Base-by-base conservation (phyloP, 2,797 vertebrate species). In the Melanotaenia boesemani region DNA sequence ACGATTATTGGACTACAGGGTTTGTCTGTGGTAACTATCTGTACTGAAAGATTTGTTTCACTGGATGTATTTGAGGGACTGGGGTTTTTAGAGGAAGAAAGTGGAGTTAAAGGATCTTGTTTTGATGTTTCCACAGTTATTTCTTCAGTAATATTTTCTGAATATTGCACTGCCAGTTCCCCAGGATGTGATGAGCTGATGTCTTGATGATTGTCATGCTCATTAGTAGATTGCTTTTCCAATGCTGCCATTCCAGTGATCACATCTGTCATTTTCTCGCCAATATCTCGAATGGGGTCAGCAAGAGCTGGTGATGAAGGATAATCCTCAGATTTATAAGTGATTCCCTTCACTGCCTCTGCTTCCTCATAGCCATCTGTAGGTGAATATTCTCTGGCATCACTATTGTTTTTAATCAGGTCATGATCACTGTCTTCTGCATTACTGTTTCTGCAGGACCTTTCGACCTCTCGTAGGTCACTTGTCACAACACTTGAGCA, bases 301-400 rank as follows among this genome's bases (percentile, higher is more conserved):
- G 44, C 76, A 22, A 30, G 41, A 78, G 72, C 58, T 72, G 86
- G 74, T 34, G 85, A 55, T 60, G 84, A 83, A 59, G 76, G 70
- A 16, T 59, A 74, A 73, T 80, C 75, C 7, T 72, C 72, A 48
- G 87, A 67, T 0, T 89, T 87, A 46, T 73, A 80, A 10, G 57
- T 39, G 12, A 91, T 90, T 0, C 89, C 91, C 63, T 80, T 77
- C 67, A 92, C 54, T 76, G 91, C 72, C 67, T 95, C 93, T 36
- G 92, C 87, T 10, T 92, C 94, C 0, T 94, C 87, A 13, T 48
- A 81, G 67, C 85, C 80, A 36, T 91, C 91, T 0, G 90, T 90
- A 39, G 89, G 80, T 2, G 88, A 88, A 63, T 93, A 92, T 68
- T 91, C 86, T 46, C 91, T 77, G 5, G 89, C 57, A 44, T 90